A percentile compares a stretch with the other conserved stretches of the same genome.
phyloP scores from a whole-genome alignment of 2,888 invertebrate species.

The Brenthis daphne region DNA sequence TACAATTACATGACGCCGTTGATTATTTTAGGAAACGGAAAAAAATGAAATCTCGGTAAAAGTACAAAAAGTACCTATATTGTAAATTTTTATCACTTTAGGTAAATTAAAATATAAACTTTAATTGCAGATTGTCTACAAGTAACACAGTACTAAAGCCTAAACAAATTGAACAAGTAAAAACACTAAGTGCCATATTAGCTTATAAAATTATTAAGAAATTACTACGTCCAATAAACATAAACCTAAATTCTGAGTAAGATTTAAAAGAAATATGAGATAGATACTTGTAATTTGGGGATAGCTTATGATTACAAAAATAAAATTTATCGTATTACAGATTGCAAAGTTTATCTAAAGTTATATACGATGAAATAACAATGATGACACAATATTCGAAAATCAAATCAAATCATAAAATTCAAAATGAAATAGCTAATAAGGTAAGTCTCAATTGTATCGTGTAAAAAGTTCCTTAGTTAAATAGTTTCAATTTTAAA shows the following conservation, averaged over 20 bases:
- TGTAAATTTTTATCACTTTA: no score
- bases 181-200: constrained; percentile 53
- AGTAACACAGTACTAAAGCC: constrained; percentile 20
- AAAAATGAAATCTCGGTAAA: constrained; percentile 34
- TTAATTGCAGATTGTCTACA: constrained; percentile 16
- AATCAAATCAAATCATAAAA: constrained; percentile 41
- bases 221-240: constrained; percentile 49
- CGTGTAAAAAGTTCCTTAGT: no score
- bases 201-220: constrained; percentile 54
- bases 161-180: constrained; percentile 41
- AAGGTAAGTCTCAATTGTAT: constrained; percentile 48
- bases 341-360: constrained; percentile 50
- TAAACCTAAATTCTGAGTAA: constrained; percentile 57
- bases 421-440: constrained; percentile 54
- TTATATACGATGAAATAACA: constrained; percentile 55
- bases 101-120: background rate
- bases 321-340: constrained; percentile 46
- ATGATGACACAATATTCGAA: constrained; percentile 43
- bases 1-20: constrained; percentile 62
- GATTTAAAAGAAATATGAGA: constrained; percentile 29
- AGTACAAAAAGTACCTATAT: background rate
- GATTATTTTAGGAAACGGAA: constrained; percentile 56
- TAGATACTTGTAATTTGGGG: background rate
- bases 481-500: constrained; percentile 1
- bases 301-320: background rate